These are phyloP conservation scores for Prietella phreatophila DNA, from an alignment of 2,113 vertebrate species.

Conservation along the genomic window DNA sequence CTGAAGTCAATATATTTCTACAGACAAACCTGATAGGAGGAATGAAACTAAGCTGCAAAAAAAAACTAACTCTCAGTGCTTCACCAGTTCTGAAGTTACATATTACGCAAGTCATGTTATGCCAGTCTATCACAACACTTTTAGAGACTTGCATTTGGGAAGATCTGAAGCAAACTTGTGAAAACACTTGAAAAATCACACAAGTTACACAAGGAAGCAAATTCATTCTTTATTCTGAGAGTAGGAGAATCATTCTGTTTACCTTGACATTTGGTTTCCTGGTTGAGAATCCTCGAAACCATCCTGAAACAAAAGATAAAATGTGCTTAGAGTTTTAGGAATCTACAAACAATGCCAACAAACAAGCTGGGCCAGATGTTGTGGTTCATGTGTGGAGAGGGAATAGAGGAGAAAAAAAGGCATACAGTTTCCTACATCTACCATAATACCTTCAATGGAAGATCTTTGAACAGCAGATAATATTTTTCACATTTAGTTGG, in stretches of 20 bases:
- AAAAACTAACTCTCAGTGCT: not conserved
- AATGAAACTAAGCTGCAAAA: not conserved
- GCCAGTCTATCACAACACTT: not conserved
- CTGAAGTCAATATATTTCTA: not conserved
- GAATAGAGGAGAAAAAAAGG: not conserved
- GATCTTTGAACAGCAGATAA: not conserved
- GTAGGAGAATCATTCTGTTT: slow-evolving; percentile 47
- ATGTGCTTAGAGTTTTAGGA: not conserved
- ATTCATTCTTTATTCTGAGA: not conserved
- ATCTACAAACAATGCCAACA: not conserved
- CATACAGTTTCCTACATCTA: not conserved
- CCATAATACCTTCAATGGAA: not conserved
- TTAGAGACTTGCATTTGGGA: not conserved
- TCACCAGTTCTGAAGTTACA: not conserved
- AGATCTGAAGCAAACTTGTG: not conserved
- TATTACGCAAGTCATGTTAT: not conserved
- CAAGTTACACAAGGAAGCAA: not conserved
- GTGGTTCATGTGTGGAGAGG: not conserved
- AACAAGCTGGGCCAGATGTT: not conserved
- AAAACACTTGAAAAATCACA: not conserved
- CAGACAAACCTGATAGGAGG: not conserved
- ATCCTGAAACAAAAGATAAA: slow-evolving; percentile 79
- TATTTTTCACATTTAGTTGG: not conserved
- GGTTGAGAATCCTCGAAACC: slow-evolving; percentile 91
- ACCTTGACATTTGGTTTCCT: slow-evolving; percentile 92